Conservation (phyloP, 1,140 invertebrate genomes). For the Halictus rubicundus region DNA sequence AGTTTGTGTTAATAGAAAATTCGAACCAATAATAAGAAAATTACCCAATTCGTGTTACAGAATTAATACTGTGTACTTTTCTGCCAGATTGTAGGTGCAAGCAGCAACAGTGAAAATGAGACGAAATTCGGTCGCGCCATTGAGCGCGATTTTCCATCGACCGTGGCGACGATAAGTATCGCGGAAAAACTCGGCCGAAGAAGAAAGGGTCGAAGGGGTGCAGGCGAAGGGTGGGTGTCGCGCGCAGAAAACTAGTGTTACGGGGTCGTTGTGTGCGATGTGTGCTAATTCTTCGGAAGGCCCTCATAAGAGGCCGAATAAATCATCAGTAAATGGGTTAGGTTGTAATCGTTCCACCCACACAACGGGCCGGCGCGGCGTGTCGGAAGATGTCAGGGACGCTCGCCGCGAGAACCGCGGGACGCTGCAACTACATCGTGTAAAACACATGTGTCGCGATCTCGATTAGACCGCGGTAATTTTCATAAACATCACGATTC, state of each 20-base stretch:
- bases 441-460: background rate
- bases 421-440: background rate
- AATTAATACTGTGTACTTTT: too few species aligned
- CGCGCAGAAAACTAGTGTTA: background rate
- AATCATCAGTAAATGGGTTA: conserved; percentile 62
- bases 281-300: conserved; percentile 43
- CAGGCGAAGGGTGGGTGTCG: conserved; percentile 3
- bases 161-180: background rate
- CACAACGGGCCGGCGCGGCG: background rate
- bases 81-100: background rate
- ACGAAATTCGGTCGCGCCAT: conserved; percentile 25
- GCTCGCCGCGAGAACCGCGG: conserved; percentile 12
- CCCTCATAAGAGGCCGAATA: conserved; percentile 49
- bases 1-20: too few species aligned
- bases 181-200: background rate
- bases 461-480: conserved; percentile 12
- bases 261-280: conserved; percentile 9
- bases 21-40: too few species aligned
- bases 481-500: conserved; percentile 23
- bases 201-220: background rate
- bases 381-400: conserved; percentile 59
- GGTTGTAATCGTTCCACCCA: conserved; percentile 61
- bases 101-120: background rate
- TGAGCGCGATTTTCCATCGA: background rate
- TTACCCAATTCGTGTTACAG: too few species aligned